Base-by-base conservation (phyloP, 2,888 invertebrate genomes). In the Lamellibrachia satsuma region DNA sequence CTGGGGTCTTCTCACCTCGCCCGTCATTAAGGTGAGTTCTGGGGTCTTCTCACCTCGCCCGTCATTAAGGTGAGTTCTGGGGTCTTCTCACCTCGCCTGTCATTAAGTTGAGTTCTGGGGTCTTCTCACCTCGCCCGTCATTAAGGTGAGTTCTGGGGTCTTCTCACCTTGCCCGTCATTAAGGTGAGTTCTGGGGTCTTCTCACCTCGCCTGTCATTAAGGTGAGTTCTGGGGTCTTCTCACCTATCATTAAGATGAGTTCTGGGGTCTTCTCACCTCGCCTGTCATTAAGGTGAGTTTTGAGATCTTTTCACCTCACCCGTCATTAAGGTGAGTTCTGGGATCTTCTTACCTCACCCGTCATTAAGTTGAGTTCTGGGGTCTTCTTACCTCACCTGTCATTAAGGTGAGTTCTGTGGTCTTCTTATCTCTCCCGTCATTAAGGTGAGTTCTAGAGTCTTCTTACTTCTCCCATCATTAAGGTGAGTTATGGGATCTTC, bases 1-100 rank as follows among this genome's bases (percentile, higher is more conserved):
- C 92, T 15, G 11, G 93, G 22, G 15, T 75, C 27, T 91, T 92
- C 7, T 52, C 4, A 99, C 99, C 94, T 98, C 99, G 97, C 99
- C 99, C 93, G 98, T 99, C 96, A 99, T 99, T 97, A 97, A 97
- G 94, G 98, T 98, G 96, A 97, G 97, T 97, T 39, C 95, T 99
- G 99, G 99, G 99, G 99, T 92, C 97, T 99, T 95, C 97, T 99
- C 94, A 99, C 99, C 94, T 98, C 99, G 97, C 99, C 99, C 93
- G 98, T 99, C 96, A 99, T 99, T 97, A 97, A 97, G 94, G 98
- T 98, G 92, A 15, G 55, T 55, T 55, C 55, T 9, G 55, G 55
- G 55, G 55, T 55, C 55, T 55, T 55, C 39, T 39, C 1, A 55
- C 55, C 55, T 55, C 55, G 3, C 9, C 55, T 9, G 3, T 39